Conservation (phyloP, 1,140 invertebrate species). For the Hermatobates lingyangjiaoensis region DNA sequence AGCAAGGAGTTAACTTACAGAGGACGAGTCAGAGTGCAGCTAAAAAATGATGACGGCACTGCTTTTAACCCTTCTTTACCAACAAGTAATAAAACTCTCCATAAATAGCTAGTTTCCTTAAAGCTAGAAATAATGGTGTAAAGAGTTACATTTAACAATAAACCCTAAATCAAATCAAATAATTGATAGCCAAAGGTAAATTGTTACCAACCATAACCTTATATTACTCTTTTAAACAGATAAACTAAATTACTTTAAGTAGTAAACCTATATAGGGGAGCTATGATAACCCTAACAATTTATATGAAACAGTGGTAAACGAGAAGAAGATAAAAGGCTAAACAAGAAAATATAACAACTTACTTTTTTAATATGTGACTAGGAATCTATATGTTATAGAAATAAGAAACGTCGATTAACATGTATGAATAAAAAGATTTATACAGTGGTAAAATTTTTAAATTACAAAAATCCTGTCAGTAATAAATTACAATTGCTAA, state of each 20-base stretch:
- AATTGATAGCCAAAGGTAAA: neutral
- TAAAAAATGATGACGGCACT: slow-evolving; percentile 80
- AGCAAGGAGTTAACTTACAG: slow-evolving; percentile 57
- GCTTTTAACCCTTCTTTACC: slow-evolving; percentile 52
- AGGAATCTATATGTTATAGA: too few species aligned
- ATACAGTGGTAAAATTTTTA: too few species aligned
- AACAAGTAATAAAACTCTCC: slow-evolving; percentile 29
- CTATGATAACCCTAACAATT: too few species aligned
- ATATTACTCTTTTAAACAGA: neutral
- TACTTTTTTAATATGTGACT: too few species aligned
- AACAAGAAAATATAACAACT: too few species aligned
- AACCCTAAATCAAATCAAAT: neutral
- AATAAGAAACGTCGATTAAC: too few species aligned
- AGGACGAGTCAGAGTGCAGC: slow-evolving; percentile 76
- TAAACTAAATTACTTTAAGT: neutral
- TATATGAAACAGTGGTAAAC: too few species aligned
- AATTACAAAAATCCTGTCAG: too few species aligned
- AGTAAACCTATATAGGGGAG: neutral
- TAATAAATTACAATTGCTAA: too few species aligned
- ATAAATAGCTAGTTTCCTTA: neutral
- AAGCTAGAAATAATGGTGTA: neutral
- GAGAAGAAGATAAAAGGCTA: too few species aligned
- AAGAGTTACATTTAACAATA: slow-evolving; percentile 1
- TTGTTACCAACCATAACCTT: neutral
- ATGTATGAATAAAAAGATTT: too few species aligned